Evolutionary conservation across 1,140 invertebrate species (phyloP), one percentile per base, ranked within the genome.

Genomic region (Alviniconcha marisindica): DNA sequence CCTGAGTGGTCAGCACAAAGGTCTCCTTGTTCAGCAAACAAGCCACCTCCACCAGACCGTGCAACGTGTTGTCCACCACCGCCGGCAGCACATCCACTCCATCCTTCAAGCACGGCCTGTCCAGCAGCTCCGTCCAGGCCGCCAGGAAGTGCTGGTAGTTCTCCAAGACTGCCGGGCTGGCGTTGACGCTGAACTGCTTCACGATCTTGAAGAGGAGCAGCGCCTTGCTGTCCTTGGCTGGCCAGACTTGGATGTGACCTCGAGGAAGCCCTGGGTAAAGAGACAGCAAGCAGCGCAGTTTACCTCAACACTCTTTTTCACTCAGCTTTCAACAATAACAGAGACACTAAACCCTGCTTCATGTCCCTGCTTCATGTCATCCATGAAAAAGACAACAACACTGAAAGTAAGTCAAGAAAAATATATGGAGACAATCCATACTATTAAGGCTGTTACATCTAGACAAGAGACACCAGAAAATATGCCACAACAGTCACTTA

Each of bases 161-260:
- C 42, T 77, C 42, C 31, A 74, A 31, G 2, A 51, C 36, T 24
- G 38, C n/a, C 14, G 40, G 74, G 21, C 24, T 31, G 48, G 74
- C 33, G n/a, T 63, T 78, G 2, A 87, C 42, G 48, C 73, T 78
- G 40, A 87, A 71, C 38, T 54, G 33, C 24, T 81, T 54, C 3
- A 84, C 84, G 0, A 85, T 69, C 24, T 80, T 73, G 69, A 87
- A 85, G 14, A 87, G 56, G 10, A 82, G 42, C 15, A 85, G 48
- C 10, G 42, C 36, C 1, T 73, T 78, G 31, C n/a, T 77, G 24
- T 79, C 60, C 51, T 76, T 54, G 0, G 84, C 48, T 28, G 48
- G 71, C 66, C 71, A 81, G 18, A 87, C 33, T 40, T 77, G 69
- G 15, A 87, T 51, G 69, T 85, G 85, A 10, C 86, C 86, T 83